Conservation (phyloP, 53 echinoderm and acorn worm genomes). For the Patiria pectinifera region DNA sequence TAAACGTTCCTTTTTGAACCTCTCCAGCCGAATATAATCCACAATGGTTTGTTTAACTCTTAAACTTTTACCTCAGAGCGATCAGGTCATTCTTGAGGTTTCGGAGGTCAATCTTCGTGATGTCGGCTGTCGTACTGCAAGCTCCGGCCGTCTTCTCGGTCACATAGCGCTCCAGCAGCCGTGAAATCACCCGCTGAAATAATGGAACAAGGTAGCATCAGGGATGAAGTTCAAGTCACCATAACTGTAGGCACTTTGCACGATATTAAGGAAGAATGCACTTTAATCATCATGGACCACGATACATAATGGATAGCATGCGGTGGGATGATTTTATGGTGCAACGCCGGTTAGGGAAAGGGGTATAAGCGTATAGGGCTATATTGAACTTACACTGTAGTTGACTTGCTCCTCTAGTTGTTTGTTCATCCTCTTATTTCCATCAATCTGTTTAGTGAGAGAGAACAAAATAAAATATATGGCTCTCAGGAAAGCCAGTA, state of each 20-base stretch:
- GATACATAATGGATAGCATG: too few relatives aligned
- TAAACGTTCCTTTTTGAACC: too few relatives aligned
- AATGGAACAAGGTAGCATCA: neutral
- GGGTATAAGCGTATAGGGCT: neutral
- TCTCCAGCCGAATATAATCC: too few relatives aligned
- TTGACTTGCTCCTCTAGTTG: slow-evolving; percentile 36
- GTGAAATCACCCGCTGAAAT: slow-evolving; percentile 69
- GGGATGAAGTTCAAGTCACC: neutral
- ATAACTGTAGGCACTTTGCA: neutral
- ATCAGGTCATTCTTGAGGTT: slow-evolving; percentile 89
- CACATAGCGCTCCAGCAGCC: slow-evolving; percentile 83
- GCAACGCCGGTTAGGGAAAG: too few relatives aligned
- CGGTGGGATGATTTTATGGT: too few relatives aligned
- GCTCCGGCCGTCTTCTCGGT: slow-evolving; percentile 81
- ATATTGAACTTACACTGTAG: slow-evolving; percentile 31
- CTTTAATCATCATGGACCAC: too few relatives aligned
- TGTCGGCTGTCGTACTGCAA: slow-evolving; percentile 74
- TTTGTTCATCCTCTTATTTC: slow-evolving; percentile 42
- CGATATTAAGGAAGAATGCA: too few relatives aligned
- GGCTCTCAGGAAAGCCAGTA: too few relatives aligned
- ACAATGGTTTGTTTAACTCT: too few relatives aligned
- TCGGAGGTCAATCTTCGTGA: slow-evolving; percentile 78
- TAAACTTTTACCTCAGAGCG: slow-evolving; percentile 65
- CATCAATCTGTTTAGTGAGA: slow-evolving; percentile 16
- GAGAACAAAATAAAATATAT: too few relatives aligned